Base-by-base conservation (phyloP, 1,140 invertebrate species). In the Diabrotica undecimpunctata region DNA sequence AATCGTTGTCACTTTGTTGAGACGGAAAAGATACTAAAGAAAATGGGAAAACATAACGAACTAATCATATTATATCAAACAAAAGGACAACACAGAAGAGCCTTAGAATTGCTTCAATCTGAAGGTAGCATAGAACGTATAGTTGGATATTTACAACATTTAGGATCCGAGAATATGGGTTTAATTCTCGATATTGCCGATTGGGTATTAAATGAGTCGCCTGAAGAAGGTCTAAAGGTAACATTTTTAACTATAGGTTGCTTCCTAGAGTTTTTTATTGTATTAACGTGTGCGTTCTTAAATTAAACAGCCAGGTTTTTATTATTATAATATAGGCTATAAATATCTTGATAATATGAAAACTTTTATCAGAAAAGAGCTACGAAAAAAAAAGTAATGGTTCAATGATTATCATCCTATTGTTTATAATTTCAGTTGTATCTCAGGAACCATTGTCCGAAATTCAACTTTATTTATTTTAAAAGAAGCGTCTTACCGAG, bases 1-100 rank as follows among this genome's bases (percentile, higher is more conserved):
- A 99, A 98, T 80, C 90, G 95, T 75, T 98, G 96, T 79, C 93
- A 97, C 74, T 79, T 98, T 5, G 92, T 94, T 61, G 97, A 99
- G 82, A 91, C 94, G 2, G 96, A 99, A 77, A 87, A 90, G 70
- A 93, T 92, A 7, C 81, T 99, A 5, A 86, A 91, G 65, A 88
- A 90, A 70, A 87, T 94, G 78, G 87, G 93, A 64, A 98, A 97
- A 80, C 90, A 91, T 71, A 91, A 88, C 66, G 97, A 99, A 80
- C 83, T 99, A 0, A 94, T 98, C 65, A 97, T 98, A 74, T 82
- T 99, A 8, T 99, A 99, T 79, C 90, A 97, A 78, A 95, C 90
- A 0, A 97, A 97, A 82, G 92, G 90, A 5, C 86, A 94, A 67
- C 96, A 99, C 78, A 88, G 88, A 62, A 93, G 95, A 80, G 97